Evolutionary conservation across 2,113 vertebrate species (phyloP).

Genomic region (Dolichotis patagonum): DNA sequence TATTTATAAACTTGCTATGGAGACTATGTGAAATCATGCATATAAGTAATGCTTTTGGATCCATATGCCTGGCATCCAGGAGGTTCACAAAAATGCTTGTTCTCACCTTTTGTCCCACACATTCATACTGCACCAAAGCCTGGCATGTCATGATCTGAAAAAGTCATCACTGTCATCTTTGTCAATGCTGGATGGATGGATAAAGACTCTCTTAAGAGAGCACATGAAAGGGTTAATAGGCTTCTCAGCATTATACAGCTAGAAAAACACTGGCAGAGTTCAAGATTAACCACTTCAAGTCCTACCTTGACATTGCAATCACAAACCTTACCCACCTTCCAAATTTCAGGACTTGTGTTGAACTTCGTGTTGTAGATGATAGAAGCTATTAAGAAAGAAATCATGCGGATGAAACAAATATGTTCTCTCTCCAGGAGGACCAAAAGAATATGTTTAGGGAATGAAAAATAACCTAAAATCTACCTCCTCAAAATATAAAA

Average conservation of each 20-base stretch:
- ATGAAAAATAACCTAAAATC: slow-evolving; percentile 43
- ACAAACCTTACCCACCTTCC: slow-evolving; percentile 73
- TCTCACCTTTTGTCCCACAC: slow-evolving; percentile 17
- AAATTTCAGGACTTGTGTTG: slow-evolving; percentile 62
- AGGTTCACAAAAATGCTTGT: slow-evolving; percentile 38
- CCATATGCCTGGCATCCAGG: not conserved
- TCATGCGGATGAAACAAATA: slow-evolving; percentile 5
- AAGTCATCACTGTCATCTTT: slow-evolving; percentile 7
- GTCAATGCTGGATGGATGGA: slow-evolving; percentile 38
- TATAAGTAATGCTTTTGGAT: not conserved
- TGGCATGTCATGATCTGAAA: slow-evolving; percentile 49
- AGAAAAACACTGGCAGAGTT: slow-evolving; percentile 7
- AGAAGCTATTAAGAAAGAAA: slow-evolving; percentile 68
- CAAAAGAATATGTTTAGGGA: slow-evolving; percentile 41
- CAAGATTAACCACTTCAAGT: slow-evolving; percentile 21
- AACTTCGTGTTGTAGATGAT: slow-evolving; percentile 62
- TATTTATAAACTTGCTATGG: slow-evolving; percentile 12
- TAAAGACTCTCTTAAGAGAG: not conserved
- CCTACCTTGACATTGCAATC: slow-evolving; percentile 74
- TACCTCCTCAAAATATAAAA: not conserved
- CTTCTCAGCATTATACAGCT: not conserved
- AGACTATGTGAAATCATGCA: slow-evolving; percentile 18
- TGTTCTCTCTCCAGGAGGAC: slow-evolving; percentile 12
- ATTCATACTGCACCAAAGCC: slow-evolving; percentile 51
- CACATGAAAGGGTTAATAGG: slow-evolving; percentile 56